Conservation (phyloP, 2,113 vertebrate genomes). For the Pteropus alecto region DNA sequence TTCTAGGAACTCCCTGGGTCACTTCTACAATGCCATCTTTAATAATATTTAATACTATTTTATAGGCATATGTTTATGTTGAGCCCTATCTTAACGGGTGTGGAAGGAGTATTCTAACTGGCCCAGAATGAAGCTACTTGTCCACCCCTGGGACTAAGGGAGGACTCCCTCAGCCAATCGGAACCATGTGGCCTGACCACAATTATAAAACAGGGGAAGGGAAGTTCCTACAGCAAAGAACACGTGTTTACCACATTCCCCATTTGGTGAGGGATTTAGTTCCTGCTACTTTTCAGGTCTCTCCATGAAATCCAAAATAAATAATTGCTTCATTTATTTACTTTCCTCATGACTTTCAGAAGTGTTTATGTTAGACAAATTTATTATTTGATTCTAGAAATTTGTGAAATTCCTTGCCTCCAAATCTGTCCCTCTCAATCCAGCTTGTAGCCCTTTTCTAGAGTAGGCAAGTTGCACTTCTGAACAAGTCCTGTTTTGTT, state of each 20-base stretch:
- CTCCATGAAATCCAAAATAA: background rate
- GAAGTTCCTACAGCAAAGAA: too few species aligned
- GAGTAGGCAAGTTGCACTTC: background rate
- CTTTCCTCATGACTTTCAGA: background rate
- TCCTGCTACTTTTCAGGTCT: background rate
- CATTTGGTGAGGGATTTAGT: too few species aligned
- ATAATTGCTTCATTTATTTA: background rate
- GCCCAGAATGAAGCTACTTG: background rate
- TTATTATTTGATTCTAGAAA: background rate
- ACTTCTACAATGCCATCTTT: background rate
- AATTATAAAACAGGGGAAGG: background rate
- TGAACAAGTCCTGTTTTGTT: background rate
- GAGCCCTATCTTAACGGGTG: background rate
- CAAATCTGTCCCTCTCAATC: background rate
- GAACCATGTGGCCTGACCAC: background rate
- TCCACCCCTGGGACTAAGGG: background rate
- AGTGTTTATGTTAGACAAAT: background rate
- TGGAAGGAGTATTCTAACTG: background rate
- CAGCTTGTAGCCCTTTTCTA: background rate
- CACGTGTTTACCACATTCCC: rapidly evolving
- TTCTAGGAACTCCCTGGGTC: background rate
- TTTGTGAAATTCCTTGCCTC: background rate
- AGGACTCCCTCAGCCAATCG: background rate
- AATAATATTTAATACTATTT: background rate
- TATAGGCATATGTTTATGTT: background rate